A percentile compares a stretch with the other conserved stretches of the same genome.
Evolutionary conservation across 2,888 invertebrate species (phyloP).

Genomic region (Xestia sexstrigata): DNA sequence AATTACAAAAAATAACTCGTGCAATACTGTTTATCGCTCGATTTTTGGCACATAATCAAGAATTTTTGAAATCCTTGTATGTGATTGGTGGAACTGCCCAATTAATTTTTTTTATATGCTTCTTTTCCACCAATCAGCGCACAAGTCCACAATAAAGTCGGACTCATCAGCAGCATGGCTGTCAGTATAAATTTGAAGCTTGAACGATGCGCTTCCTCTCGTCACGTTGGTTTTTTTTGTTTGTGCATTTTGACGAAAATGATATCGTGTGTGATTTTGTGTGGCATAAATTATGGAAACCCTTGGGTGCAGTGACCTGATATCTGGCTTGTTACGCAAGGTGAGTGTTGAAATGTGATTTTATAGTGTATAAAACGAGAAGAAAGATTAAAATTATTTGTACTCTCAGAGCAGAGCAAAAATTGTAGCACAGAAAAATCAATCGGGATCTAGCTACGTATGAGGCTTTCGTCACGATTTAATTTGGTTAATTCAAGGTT

Average conservation of each 20-base stretch:
- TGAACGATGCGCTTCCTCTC: conserved; percentile 96
- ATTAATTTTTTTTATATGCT: conserved; percentile 78
- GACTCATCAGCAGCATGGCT: conserved; percentile 97
- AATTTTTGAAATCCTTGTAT: conserved; percentile 77
- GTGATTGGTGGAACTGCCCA: conserved; percentile 80
- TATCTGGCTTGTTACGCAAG: conserved; percentile 80
- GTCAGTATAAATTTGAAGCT: conserved; percentile 99
- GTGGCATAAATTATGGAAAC: conserved; percentile 89
- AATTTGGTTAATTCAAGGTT: conserved; percentile 82
- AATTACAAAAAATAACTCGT: conserved; percentile 28
- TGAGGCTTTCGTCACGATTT: conserved; percentile 80
- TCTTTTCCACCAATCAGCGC: conserved; percentile 91
- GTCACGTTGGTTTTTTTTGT: conserved; percentile 92
- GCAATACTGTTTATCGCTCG: conserved; percentile 63
- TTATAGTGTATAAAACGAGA: conserved; percentile 29
- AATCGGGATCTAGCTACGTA: conserved; percentile 78
- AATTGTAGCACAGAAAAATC: conserved; percentile 80
- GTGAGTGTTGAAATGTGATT: conserved; percentile 74
- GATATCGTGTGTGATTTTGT: conserved; percentile 90
- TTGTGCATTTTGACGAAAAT: conserved; percentile 89
- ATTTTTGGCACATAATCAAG: conserved; percentile 81
- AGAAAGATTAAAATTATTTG: conserved; percentile 45
- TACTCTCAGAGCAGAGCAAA: conserved; percentile 63
- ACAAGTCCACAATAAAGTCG: conserved; percentile 94
- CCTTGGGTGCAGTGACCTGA: conserved; percentile 90